Conservation (phyloP, 1,140 invertebrate genomes). For the Drosophila serrata region DNA sequence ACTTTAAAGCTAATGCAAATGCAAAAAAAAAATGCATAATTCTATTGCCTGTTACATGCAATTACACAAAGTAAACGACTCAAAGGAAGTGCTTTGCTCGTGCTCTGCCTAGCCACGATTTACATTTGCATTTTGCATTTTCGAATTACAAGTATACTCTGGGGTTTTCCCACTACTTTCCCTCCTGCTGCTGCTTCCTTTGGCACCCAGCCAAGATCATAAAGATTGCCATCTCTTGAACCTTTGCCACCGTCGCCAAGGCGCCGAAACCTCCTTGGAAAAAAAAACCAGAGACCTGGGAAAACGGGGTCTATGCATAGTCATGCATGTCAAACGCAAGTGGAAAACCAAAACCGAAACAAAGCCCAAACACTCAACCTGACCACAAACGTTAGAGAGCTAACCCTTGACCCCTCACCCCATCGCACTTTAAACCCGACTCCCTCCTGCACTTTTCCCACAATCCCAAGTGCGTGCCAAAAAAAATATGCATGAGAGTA, state of each 20-base stretch:
- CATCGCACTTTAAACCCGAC: neutral
- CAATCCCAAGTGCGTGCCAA: conserved; percentile 63
- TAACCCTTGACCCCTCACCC: conserved; percentile 9
- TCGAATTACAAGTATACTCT: conserved; percentile 54
- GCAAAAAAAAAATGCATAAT: conserved; percentile 68
- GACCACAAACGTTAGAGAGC: conserved; percentile 62
- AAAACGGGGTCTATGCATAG: conserved; percentile 60
- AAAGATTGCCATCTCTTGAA: conserved; percentile 62
- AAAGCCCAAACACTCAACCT: conserved; percentile 65
- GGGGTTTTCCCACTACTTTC: conserved; percentile 10
- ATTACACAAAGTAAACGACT: conserved; percentile 59
- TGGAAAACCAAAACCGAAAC: conserved; percentile 65
- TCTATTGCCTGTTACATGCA: conserved; percentile 70
- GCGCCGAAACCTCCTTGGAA: conserved; percentile 15
- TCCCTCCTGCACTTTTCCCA: neutral
- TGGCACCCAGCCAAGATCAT: conserved; percentile 67
- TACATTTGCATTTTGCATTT: conserved; percentile 54
- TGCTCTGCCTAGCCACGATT: conserved; percentile 42
- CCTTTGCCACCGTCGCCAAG: conserved; percentile 65
- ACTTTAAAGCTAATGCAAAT: conserved; percentile 26
- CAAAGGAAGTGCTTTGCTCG: conserved; percentile 32
- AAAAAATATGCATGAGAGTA: conserved; percentile 61
- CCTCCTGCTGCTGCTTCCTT: conserved; percentile 14
- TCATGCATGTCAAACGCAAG: conserved; percentile 80
- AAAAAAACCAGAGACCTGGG: neutral